Evolutionary conservation across 2,888 invertebrate species (phyloP).

Genomic region (Agrotis puta): DNA sequence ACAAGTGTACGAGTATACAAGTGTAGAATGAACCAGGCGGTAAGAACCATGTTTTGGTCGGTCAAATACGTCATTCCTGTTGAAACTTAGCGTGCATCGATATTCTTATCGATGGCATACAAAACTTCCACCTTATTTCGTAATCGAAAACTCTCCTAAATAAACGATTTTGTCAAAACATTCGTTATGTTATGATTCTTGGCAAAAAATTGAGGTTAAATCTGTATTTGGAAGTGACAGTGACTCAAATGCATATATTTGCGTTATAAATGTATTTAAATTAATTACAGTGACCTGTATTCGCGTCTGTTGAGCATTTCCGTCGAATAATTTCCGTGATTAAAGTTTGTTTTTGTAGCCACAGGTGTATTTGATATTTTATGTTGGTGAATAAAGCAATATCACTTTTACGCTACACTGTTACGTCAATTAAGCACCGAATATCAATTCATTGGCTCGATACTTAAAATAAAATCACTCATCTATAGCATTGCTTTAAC

Average conservation of each 20-base stretch:
- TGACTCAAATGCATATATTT: slow-evolving; percentile 35
- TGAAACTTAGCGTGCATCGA: slow-evolving; percentile 11
- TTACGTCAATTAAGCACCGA: slow-evolving; percentile 6
- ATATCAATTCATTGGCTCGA: background rate
- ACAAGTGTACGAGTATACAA: slow-evolving; percentile 34
- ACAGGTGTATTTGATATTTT: slow-evolving; percentile 11
- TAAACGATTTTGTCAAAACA: slow-evolving; percentile 16
- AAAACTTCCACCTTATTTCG: slow-evolving; percentile 28
- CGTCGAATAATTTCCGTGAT: background rate
- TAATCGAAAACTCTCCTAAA: slow-evolving; percentile 25
- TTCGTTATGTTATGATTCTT: background rate
- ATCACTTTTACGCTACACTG: slow-evolving; percentile 12
- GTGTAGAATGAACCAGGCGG: slow-evolving; percentile 12
- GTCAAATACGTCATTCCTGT: slow-evolving; percentile 18
- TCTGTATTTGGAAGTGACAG: slow-evolving; percentile 19
- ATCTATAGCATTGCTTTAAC: slow-evolving; percentile 12
- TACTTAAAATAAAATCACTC: slow-evolving; percentile 31
- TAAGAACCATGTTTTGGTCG: slow-evolving; percentile 38
- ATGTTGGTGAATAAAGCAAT: slow-evolving; percentile 2
- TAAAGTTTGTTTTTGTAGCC: background rate
- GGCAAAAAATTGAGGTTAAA: slow-evolving; percentile 12
- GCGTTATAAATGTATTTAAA: slow-evolving; percentile 24
- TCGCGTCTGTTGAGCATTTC: slow-evolving; percentile 11
- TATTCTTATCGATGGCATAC: slow-evolving; percentile 10
- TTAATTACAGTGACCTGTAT: slow-evolving; percentile 27